Conservation (phyloP, 2,113 vertebrate species). For the Halichoeres trimaculatus region DNA sequence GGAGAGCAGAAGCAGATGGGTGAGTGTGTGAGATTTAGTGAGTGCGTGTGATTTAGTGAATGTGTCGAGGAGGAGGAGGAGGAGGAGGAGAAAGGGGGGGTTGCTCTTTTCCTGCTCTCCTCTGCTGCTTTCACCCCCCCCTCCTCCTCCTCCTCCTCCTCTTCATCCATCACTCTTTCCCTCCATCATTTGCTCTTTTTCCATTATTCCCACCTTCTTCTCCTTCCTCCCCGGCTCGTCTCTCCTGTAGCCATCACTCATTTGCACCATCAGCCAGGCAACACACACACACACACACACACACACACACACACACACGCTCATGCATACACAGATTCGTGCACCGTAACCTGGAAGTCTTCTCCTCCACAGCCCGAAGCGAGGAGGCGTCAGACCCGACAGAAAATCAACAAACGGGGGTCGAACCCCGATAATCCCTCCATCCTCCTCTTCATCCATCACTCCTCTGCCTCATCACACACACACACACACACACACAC, state of each 20-base stretch:
- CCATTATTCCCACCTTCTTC: neutral
- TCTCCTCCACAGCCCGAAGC: constrained; percentile 19
- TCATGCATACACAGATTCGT: neutral
- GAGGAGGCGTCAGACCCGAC: constrained; percentile 24
- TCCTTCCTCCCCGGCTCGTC: neutral
- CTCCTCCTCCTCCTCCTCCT: neutral
- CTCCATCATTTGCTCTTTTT: neutral
- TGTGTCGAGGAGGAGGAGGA: neutral
- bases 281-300: neutral
- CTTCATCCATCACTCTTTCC: constrained; percentile 14
- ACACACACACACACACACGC: constrained; percentile 4
- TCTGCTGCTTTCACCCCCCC: neutral
- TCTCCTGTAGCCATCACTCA: constrained; percentile 36
- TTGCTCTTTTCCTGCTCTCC: constrained; percentile 20
- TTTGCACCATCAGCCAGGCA: constrained; percentile 22
- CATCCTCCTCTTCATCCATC: constrained; percentile 51
- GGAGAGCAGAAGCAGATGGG: constrained; percentile 20
- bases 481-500: constrained; percentile 9
- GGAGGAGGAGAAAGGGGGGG: neutral
- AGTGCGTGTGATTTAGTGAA: constrained; percentile 3
- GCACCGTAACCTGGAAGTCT: constrained; percentile 31
- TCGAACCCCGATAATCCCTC: constrained; percentile 53
- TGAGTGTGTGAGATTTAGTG: constrained; percentile 35
- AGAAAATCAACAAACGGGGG: constrained; percentile 41
- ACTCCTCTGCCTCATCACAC: constrained; percentile 29